Evolutionary conservation across 2,113 vertebrate species (phyloP).

Genomic region (Anarrhichthys ocellatus): DNA sequence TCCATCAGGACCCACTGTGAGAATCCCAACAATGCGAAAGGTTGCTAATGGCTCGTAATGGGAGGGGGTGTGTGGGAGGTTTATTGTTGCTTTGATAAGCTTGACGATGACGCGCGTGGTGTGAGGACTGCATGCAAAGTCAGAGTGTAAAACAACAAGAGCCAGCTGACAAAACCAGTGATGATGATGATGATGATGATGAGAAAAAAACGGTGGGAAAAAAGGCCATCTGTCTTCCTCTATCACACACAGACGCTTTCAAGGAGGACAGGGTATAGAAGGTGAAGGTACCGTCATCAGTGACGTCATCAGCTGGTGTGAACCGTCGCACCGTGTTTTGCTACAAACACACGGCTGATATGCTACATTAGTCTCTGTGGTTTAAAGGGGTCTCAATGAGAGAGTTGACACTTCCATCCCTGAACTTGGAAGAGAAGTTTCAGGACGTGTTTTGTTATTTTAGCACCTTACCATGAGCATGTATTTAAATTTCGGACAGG

Average conservation of each 20-base stretch:
- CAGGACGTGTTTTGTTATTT: not conserved
- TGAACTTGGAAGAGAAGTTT: not conserved
- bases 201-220: not conserved
- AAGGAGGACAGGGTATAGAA: conserved; percentile 26
- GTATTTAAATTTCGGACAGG: not conserved
- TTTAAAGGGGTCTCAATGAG: not conserved
- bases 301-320: conserved; percentile 43
- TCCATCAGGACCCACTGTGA: conserved; percentile 41
- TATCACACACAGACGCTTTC: conserved; percentile 19
- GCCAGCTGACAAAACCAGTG: conserved; percentile 13
- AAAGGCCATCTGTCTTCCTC: conserved; percentile 27
- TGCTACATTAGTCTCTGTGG: not conserved
- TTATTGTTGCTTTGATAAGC: conserved; percentile 72
- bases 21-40: conserved; percentile 63
- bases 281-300: conserved; percentile 50
- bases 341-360: not conserved
- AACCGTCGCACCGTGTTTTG: not conserved
- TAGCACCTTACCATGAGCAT: not conserved
- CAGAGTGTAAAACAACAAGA: conserved; percentile 48
- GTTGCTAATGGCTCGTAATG: conserved; percentile 59
- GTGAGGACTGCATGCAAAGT: conserved; percentile 35
- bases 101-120: conserved; percentile 49
- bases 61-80: conserved; percentile 44
- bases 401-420: not conserved
- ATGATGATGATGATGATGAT: not conserved